Evolutionary conservation across 2,888 invertebrate genomes (phyloP), one percentile per base, ranked within the genome.

Genomic region (Venusia cambrica): DNA sequence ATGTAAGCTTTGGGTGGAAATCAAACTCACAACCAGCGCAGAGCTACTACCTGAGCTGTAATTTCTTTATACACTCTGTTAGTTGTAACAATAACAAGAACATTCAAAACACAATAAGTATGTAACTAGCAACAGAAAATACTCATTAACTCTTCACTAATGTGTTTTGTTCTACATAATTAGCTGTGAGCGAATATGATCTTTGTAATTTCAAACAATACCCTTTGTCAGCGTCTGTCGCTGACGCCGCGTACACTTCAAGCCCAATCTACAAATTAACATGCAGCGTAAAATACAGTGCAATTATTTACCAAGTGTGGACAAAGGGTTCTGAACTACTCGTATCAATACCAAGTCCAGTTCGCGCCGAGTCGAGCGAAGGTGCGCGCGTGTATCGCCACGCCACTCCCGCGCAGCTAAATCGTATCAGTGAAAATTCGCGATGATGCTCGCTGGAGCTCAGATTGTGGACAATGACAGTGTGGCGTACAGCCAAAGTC

Each of bases 361-460:
- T 57, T 47, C 37, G 40, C 45, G 39, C 35, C 19, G 39, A 44
- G 41, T 13, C 43, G 40, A 47, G 43, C 41, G 31, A 25, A 48
- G 48, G 67, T 71, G 74, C 72, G 55, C 48, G 73, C 75, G 73
- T 77, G 77, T 65, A 72, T 63, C 48, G 54, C 45, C 54, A 66
- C 73, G 73, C 71, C 16, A 41, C 53, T 19, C 62, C 66, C 79
- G 80, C 73, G 73, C 64, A 53, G 34, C 14, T 45, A 43, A 25
- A 25, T 34, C 18, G 12, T 41, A 35, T 46, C 47, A 45, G 52
- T 56, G 54, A 42, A 40, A 62, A 17, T 30, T 20, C 21, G 16
- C 12, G 56, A 85, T 83, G 81, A 81, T 87, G 75, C 78, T 87
- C 53, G 85, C 87, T 43, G 87, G 87, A 29, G 85, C 80, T 12